Conservation (phyloP, 2,797 vertebrate species). For the Tenualosa ilisha region DNA sequence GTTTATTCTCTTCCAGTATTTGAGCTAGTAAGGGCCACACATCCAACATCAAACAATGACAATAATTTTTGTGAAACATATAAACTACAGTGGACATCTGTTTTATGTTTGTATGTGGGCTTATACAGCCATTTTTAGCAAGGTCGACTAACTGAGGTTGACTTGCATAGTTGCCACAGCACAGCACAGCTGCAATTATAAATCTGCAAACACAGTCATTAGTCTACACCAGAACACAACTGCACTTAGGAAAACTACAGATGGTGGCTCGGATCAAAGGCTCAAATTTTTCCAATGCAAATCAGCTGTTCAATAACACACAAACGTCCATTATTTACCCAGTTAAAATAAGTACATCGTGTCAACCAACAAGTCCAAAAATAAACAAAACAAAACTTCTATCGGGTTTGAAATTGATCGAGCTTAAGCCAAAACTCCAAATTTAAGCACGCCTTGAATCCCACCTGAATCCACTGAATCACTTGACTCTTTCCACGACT, state of each 20-base stretch:
- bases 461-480: neutral
- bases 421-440: neutral
- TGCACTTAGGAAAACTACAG: neutral
- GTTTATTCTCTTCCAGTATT: too few relatives aligned
- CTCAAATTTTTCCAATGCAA: slow-evolving; percentile 51
- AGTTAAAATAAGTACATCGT: slow-evolving; percentile 32
- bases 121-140: neutral
- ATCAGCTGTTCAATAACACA: slow-evolving; percentile 50
- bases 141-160: neutral
- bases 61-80: neutral
- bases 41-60: too few relatives aligned
- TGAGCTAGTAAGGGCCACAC: too few relatives aligned
- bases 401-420: neutral
- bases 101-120: neutral
- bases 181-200: slow-evolving; percentile 8
- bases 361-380: slow-evolving; percentile 29
- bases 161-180: neutral
- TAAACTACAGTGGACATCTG: neutral
- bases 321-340: slow-evolving; percentile 47
- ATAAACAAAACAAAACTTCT: slow-evolving; percentile 31
- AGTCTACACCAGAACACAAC: neutral
- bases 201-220: neutral
- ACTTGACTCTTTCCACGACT: neutral
- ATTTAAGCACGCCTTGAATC: neutral
- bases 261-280: slow-evolving; percentile 42